Evolutionary conservation across 2,113 vertebrate species (phyloP).

Genomic region (Anolis sagrei): DNA sequence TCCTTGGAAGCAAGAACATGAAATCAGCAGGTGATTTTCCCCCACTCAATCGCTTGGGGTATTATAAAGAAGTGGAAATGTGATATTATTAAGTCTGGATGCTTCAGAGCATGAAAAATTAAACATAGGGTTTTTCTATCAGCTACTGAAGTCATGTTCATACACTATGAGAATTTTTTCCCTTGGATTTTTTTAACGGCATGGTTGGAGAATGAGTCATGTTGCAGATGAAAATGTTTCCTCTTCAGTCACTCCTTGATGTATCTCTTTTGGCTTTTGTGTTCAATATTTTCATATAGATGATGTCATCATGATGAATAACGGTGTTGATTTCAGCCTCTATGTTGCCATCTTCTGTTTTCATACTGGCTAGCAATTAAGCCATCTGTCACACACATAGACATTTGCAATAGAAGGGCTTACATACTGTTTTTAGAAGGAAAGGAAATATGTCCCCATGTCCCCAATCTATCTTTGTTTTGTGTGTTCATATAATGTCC

Average conservation of each 20-base stretch:
- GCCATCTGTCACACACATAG: neutral
- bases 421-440: neutral
- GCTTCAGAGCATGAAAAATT: conserved; percentile 31
- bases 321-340: neutral
- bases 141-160: conserved; percentile 35
- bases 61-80: conserved; percentile 27
- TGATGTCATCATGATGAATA: conserved; percentile 36
- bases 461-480: neutral
- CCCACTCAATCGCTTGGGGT: conserved; percentile 40
- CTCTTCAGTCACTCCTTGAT: conserved; percentile 31
- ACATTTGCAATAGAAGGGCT: neutral
- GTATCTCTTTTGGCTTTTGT: conserved; percentile 31
- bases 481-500: neutral
- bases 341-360: conserved; percentile 29
- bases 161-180: conserved; percentile 22
- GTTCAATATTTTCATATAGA: conserved; percentile 30
- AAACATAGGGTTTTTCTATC: conserved; percentile 19
- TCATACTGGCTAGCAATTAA: neutral
- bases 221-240: conserved; percentile 40
- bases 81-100: conserved; percentile 12
- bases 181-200: conserved; percentile 13
- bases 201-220: conserved; percentile 36
- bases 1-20: conserved; percentile 46
- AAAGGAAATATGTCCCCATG: neutral
- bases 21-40: conserved; percentile 61